These are phyloP conservation scores for Sebastes hubbsi DNA, from an alignment of 2,797 vertebrate genomes.

Conservation along the genomic window DNA sequence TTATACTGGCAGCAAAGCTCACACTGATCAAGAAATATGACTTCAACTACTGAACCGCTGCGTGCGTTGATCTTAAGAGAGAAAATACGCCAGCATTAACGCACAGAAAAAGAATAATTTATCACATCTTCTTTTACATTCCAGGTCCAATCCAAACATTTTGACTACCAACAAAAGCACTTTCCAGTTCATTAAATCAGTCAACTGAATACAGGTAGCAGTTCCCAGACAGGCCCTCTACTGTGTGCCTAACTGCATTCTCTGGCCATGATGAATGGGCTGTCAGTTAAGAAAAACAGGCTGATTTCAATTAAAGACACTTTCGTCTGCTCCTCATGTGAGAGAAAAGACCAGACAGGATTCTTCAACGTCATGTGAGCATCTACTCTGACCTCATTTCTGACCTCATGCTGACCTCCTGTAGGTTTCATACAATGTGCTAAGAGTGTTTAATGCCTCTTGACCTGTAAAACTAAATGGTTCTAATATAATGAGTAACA, in stretches of 20 bases:
- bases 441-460: conserved; percentile 17
- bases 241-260: conserved; percentile 82
- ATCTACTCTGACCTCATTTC: conserved; percentile 73
- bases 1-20: conserved; percentile 39
- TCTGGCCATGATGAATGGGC: conserved; percentile 87
- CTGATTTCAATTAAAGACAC: conserved; percentile 87
- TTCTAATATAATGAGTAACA: conserved; percentile 2
- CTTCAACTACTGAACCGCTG: conserved; percentile 49
- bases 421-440: conserved; percentile 29
- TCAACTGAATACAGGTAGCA: conserved; percentile 84
- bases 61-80: conserved; percentile 37
- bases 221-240: conserved; percentile 80
- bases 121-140: conserved; percentile 81
- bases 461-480: conserved; percentile 17
- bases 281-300: conserved; percentile 92
- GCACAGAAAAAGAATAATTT: conserved; percentile 66
- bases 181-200: conserved; percentile 85
- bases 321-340: conserved; percentile 77
- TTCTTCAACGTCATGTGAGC: conserved; percentile 66
- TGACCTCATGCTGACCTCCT: conserved; percentile 69
- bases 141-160: conserved; percentile 83
- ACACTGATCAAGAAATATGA: conserved; percentile 34
- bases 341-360: conserved; percentile 75
- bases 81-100: conserved; percentile 51
- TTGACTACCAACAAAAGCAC: conserved; percentile 84